Evolutionary conservation across 2,888 invertebrate species (phyloP), one percentile per base, ranked within the genome.

Genomic region (Sipha maydis): DNA sequence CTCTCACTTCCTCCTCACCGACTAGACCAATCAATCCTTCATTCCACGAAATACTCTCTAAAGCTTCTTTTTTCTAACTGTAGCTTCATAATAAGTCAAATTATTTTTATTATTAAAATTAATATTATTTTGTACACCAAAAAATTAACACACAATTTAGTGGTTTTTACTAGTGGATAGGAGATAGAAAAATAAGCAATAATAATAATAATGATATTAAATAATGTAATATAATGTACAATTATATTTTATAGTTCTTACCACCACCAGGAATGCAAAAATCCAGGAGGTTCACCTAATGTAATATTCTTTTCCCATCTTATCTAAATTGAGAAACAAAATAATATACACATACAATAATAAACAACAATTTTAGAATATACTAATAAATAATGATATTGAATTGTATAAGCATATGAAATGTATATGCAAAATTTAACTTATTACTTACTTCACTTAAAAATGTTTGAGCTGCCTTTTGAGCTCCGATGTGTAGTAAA

Each of bases 281-380:
- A 98, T 92, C 99, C 99, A 90, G 99, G 99, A 91, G 98, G 98
- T 93, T 99, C 99, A 83, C 98, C 98, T 91, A 99, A 94, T 91
- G 98, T 98, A 93, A 99, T 98, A 93, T 99, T 98, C 94, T 99
- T 99, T 94, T 99, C 99, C 98, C 99, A 99, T 95, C 98, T 95
- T 92, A 99, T 99, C 96, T 90, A 89, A 31, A 90, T 19, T 54
- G 80, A 76, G 71, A 54, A 85, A 73, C 19, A 83, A 79, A 89
- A 77, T 0, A 31, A 69, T 83, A 8, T 73, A 80, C 25, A 80
- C 21, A 38, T n/a, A n/a, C n/a, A n/a, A n/a, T n/a, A 80, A 80
- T 9, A 48, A 85, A 11, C 2, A 28, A 69, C 3, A 7, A 56
- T 5, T 11, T 28, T 38, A 78, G 38, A 5, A n/a, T 25, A 61